A percentile compares a stretch with the other conserved stretches of the same genome.
phyloP scores from a whole-genome alignment of 2,888 invertebrate species.

The Brenthis ino region DNA sequence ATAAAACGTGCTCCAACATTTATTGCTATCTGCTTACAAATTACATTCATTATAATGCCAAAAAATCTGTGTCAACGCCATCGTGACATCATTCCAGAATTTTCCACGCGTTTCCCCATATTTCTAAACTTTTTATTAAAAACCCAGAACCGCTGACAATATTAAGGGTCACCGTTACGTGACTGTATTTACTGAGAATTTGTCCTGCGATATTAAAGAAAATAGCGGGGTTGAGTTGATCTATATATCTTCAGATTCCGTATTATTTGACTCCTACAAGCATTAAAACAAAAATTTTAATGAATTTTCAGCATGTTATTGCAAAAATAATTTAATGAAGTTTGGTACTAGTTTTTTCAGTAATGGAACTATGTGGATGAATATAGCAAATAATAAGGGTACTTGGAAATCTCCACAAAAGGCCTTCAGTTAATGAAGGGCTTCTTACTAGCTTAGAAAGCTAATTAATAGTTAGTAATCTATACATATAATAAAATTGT shows the following conservation, averaged over 20 bases:
- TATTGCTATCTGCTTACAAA: conserved; percentile 17
- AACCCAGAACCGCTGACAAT: conserved; percentile 26
- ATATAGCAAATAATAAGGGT: too few relatives aligned
- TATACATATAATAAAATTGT: too few relatives aligned
- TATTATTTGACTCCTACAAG: too few relatives aligned
- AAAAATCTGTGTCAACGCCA: conserved; percentile 11
- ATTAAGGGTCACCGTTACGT: conserved; percentile 34
- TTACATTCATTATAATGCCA: conserved; percentile 11
- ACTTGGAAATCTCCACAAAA: too few relatives aligned
- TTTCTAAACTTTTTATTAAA: conserved; percentile 35
- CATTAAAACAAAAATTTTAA: too few relatives aligned
- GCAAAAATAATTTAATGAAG: too few relatives aligned
- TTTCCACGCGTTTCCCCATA: conserved; percentile 13
- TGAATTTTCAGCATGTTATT: too few relatives aligned
- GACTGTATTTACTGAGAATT: conserved; percentile 36
- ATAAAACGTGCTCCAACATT: conserved; percentile 8
- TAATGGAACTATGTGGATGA: too few relatives aligned
- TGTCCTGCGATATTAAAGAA: conserved; percentile 33
- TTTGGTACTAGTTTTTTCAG: too few relatives aligned
- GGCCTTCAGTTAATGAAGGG: too few relatives aligned
- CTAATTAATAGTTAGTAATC: too few relatives aligned
- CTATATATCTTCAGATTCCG: neutral
- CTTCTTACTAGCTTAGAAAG: too few relatives aligned
- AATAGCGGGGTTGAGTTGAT: conserved; percentile 5
- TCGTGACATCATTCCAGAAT: conserved; percentile 12